phyloP scores from a whole-genome alignment of 92 coral and sea anemone genomes.

The Palythoa heliodiscus region DNA sequence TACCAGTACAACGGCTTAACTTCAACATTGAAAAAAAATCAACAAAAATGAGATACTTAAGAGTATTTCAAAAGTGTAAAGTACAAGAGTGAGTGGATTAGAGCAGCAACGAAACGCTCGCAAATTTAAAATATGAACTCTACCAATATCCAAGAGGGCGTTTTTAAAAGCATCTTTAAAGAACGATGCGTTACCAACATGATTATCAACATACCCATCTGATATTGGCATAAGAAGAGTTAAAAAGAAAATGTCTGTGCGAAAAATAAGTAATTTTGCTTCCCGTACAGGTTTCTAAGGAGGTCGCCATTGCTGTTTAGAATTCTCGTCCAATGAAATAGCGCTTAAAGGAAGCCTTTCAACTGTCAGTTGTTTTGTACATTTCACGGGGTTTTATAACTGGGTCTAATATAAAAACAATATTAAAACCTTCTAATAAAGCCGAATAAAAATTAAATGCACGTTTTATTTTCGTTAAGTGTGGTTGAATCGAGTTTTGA shows the following conservation, averaged over 20 bases:
- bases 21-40: not conserved
- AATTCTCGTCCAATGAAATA: conserved; percentile 56
- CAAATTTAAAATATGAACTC: not conserved
- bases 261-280: conserved; percentile 20
- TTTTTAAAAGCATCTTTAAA: not conserved
- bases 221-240: conserved; percentile 6
- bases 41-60: not conserved
- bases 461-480: conserved; percentile 4
- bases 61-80: not conserved
- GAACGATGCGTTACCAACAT: not conserved
- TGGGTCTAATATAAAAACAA: conserved; percentile 28
- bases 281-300: conserved; percentile 42
- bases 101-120: not conserved
- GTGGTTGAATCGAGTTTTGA: not conserved
- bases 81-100: not conserved
- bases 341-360: conserved; percentile 56
- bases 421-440: conserved; percentile 11
- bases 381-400: conserved; percentile 33
- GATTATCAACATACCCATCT: conserved; percentile 14
- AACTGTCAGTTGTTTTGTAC: conserved; percentile 32
- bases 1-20: not conserved
- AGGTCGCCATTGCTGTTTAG: conserved; percentile 64
- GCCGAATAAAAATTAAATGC: not conserved
- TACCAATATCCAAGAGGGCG: not conserved
- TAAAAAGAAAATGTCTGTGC: not conserved